Conservation (phyloP, 2,888 invertebrate species). For the Crocallis elinguaria region DNA sequence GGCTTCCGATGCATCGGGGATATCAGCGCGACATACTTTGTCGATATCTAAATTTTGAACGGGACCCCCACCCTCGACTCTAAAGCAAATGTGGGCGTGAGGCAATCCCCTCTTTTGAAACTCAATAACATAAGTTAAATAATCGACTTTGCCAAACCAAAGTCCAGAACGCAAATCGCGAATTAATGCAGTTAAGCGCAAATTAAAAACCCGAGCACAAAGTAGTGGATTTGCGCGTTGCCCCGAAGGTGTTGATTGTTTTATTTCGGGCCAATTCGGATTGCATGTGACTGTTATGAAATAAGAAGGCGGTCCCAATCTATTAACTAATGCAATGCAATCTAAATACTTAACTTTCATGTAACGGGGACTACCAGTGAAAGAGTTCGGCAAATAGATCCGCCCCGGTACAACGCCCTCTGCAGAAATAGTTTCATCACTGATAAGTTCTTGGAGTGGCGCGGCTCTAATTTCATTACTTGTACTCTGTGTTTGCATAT, state of each 20-base stretch:
- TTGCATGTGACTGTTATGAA: conserved; percentile 7
- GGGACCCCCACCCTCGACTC: too few relatives aligned
- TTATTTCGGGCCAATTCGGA: conserved; percentile 5
- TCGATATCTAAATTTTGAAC: too few relatives aligned
- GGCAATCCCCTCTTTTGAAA: conserved; percentile 5
- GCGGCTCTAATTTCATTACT: background rate
- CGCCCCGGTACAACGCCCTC: too few relatives aligned
- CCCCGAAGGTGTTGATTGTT: background rate
- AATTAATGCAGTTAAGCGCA: background rate
- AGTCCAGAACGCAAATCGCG: conserved; percentile 1
- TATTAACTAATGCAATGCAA: conserved; percentile 6
- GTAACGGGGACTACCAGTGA: conserved; percentile 13
- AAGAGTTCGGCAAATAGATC: conserved; percentile 8
- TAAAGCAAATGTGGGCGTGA: too few relatives aligned
- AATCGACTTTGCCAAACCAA: conserved; percentile 3
- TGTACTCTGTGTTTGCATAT: background rate
- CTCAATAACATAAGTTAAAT: conserved; percentile 2
- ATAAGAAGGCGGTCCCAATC: conserved; percentile 5
- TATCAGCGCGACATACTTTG: too few relatives aligned
- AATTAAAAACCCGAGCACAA: too few relatives aligned
- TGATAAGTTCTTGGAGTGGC: too few relatives aligned
- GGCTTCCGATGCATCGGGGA: conserved; percentile 17
- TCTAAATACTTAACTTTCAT: too few relatives aligned
- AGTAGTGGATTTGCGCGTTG: background rate
- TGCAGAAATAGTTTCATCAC: too few relatives aligned